These are phyloP conservation scores for Muscina levida DNA, from an alignment of 2,888 invertebrate genomes.

Conservation along the genomic window DNA sequence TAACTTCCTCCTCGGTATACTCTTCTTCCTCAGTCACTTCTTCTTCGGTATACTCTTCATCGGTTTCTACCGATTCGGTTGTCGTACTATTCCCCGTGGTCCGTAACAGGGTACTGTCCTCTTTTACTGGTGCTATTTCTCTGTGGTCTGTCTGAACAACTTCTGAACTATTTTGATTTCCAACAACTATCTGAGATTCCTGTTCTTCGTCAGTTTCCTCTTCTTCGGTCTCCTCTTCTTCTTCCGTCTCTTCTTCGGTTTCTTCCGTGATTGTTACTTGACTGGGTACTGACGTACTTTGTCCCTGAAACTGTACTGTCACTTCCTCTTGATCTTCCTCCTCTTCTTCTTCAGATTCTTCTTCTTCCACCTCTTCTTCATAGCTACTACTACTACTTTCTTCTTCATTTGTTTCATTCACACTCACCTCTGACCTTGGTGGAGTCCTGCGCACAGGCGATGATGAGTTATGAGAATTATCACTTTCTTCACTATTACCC, in stretches of 20 bases:
- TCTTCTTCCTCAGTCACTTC: constrained; percentile 53
- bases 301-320: constrained; percentile 32
- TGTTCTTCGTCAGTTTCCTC: constrained; percentile 44
- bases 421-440: constrained; percentile 89
- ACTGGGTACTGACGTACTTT: not conserved
- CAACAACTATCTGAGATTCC: constrained; percentile 1
- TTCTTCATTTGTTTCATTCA: constrained; percentile 77
- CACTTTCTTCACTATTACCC: constrained; percentile 81
- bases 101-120: not conserved
- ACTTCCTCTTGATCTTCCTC: constrained; percentile 63
- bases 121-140: constrained; percentile 11
- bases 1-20: constrained; percentile 58
- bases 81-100: not conserved
- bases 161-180: constrained; percentile 32
- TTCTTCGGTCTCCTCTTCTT: constrained; percentile 53
- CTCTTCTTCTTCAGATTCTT: constrained; percentile 61
- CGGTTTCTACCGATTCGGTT: constrained; percentile 26
- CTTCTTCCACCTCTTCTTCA: constrained; percentile 48
- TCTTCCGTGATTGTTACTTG: constrained; percentile 10
- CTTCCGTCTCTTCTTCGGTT: constrained; percentile 65
- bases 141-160: not conserved
- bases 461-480: constrained; percentile 81
- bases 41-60: constrained; percentile 49
- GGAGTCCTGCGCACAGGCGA: constrained; percentile 85
- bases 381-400: constrained; percentile 54